Evolutionary conservation across 2,113 vertebrate species (phyloP), one percentile per base, ranked within the genome.

Genomic region (Melanerpes aurifrons): DNA sequence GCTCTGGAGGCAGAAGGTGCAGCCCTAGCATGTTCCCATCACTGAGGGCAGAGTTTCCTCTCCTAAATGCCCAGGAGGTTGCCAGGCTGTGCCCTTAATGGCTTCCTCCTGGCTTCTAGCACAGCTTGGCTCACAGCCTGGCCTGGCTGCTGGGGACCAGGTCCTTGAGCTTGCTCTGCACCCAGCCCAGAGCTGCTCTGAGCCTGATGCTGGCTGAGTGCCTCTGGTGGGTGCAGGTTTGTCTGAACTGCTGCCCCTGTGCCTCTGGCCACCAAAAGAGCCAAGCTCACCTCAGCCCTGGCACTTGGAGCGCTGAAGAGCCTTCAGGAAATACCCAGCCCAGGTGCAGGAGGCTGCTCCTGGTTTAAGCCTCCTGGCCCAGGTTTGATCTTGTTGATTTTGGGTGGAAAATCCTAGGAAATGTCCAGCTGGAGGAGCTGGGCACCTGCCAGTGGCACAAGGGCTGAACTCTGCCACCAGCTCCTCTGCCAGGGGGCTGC

Each of bases 71-170:
- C 40, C 40, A 40, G 40, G 40, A 40, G 40, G 40, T 12, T 40
- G 40, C 40, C 79, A 92, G 53, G 82, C 84, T 87, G 79, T 70
- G 61, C 87, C 86, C 79, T 68, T 92, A 86, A 92, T 87, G 72
- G 76, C 89, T 96, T 94, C 93, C 94, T 90, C 62, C 86, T 94
- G 89, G 75, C 93, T 92, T 95, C 57, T 94, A 90, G 59, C 94
- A 95, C 91, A 92, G 10, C 35, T 86, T 96, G 94, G 95, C 93
- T 95, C 72, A 28, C 66, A 75, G 93, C 93, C 90, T 78, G 18
- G 40, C 79, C 69, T 88, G 87, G 50, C 54, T 94, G 79, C 79
- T 61, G 91, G 66, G 91, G 89, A 64, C 79, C 89, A 90, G 86
- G 83, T n/a, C 31, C 62, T 86, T 74, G 57, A 54, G 69, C 91